Base-by-base conservation (phyloP, 1,140 invertebrate genomes). In the Plodia interpunctella region DNA sequence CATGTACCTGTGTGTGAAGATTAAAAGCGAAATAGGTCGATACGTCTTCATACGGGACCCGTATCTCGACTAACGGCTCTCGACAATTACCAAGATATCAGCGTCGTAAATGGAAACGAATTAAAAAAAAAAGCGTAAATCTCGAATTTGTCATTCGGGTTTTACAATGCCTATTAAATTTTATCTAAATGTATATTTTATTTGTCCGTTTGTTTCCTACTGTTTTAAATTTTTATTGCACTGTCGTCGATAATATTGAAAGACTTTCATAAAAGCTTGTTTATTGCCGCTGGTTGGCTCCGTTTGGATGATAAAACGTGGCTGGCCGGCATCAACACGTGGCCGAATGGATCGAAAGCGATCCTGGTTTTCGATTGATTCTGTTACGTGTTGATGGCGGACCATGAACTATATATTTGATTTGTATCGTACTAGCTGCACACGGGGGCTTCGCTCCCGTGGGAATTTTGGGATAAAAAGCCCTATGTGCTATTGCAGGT, bases 101-200 rank as follows among this genome's bases (percentile, higher is more conserved):
- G n/a, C 62, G 58, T 63, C 64, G 63, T 74, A 72, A 74, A 77
- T 50, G 59, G 60, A 63, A 49, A 28, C 18, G 59, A 70, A 74
- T 68, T 65, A 66, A 67, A 66, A 60, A 60, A 65, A 57, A 59
- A 55, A 65, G 44, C 69, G 65, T 70, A 64, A 55, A 63, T 59
- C 60, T 59, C 60, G 67, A 60, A 77, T 75, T 72, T 76, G 73
- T 78, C 76, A 74, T 76, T 77, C 64, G 57, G 59, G 63, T 78
- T 83, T 83, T 83, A 83, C 70, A 78, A 77, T 78, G 68, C 61
- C 74, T 77, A 78, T 82, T 76, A 82, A 78, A 69, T 38, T 66
- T 82, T 82, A 81, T 81, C 80, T 82, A 75, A 78, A 80, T 84
- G 74, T 70, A 72, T 78, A 77, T 77, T 81, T 80, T 76, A 84